These are phyloP conservation scores for Rhinoderma darwinii DNA, from an alignment of 2,113 vertebrate genomes.

Conservation along the genomic window DNA sequence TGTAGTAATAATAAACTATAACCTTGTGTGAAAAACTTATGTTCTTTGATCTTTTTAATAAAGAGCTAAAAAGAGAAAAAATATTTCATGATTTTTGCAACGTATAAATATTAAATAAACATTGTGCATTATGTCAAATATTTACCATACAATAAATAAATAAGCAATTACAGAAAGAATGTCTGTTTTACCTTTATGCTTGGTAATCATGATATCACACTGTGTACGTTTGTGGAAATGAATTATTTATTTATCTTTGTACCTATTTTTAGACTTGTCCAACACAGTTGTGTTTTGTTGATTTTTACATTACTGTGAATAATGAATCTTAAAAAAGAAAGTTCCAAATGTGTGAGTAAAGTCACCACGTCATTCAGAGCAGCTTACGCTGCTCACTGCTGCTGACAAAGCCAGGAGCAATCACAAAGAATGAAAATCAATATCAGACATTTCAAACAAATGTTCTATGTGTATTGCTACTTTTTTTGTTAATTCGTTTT, in stretches of 20 bases:
- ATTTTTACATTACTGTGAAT: conserved; percentile 12
- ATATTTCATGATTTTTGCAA: background rate
- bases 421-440: background rate
- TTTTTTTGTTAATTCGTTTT: too few species aligned
- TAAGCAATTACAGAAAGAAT: background rate
- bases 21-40: background rate
- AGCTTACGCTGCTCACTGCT: background rate
- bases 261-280: conserved; percentile 24
- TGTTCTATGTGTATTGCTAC: too few species aligned
- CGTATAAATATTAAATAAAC: conserved; percentile 25
- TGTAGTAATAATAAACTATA: background rate
- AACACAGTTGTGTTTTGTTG: conserved; percentile 25
- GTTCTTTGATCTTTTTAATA: background rate
- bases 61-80: conserved; percentile 1
- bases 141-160: conserved; percentile 17
- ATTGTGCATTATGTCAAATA: background rate
- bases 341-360: background rate
- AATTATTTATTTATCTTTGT: conserved; percentile 28
- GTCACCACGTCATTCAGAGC: background rate
- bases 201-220: conserved; percentile 1
- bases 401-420: background rate
- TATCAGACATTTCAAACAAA: background rate
- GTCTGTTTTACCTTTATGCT: conserved; percentile 30
- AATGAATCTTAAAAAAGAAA: background rate
- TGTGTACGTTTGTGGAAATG: conserved; percentile 3